Evolutionary conservation across 2,888 invertebrate genomes (phyloP).

Genomic region (Rhagium mordax): DNA sequence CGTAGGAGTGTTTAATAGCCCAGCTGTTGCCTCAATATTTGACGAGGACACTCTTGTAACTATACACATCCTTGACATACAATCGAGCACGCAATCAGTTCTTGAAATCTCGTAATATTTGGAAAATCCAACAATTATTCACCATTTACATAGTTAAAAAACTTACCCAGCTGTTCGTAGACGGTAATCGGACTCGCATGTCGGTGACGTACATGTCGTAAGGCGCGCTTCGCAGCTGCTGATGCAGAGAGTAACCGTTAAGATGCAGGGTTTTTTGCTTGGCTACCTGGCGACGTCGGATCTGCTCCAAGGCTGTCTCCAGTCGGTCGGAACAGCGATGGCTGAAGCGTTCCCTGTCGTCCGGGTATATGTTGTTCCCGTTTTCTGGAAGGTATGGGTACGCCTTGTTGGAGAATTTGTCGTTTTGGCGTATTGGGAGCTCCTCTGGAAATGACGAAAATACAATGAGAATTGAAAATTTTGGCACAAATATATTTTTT

Average conservation of each 20-base stretch:
- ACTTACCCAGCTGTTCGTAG: constrained; percentile 77
- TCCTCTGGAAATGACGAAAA: constrained; percentile 54
- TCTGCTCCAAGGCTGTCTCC: constrained; percentile 79
- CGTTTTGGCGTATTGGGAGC: constrained; percentile 64
- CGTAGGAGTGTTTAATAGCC: too few species aligned
- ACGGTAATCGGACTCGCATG: constrained; percentile 80
- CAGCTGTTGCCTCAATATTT: too few species aligned
- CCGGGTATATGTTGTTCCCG: constrained; percentile 60
- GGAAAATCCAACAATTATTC: too few species aligned
- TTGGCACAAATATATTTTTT: too few species aligned
- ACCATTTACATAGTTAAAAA: background rate
- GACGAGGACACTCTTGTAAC: too few species aligned
- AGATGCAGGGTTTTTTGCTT: constrained; percentile 73
- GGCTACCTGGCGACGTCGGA: constrained; percentile 73
- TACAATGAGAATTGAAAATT: background rate
- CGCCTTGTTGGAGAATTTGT: constrained; percentile 65
- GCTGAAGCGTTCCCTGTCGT: constrained; percentile 60
- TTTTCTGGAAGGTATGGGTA: constrained; percentile 64
- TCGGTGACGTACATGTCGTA: constrained; percentile 81
- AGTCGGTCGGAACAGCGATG: constrained; percentile 77
- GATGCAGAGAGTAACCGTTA: constrained; percentile 78
- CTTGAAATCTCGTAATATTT: too few species aligned
- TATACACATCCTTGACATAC: too few species aligned
- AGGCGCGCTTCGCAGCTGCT: constrained; percentile 76
- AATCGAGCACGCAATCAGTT: too few species aligned